Evolutionary conservation across 2,113 vertebrate genomes (phyloP).

Genomic region (Arvicanthis niloticus): DNA sequence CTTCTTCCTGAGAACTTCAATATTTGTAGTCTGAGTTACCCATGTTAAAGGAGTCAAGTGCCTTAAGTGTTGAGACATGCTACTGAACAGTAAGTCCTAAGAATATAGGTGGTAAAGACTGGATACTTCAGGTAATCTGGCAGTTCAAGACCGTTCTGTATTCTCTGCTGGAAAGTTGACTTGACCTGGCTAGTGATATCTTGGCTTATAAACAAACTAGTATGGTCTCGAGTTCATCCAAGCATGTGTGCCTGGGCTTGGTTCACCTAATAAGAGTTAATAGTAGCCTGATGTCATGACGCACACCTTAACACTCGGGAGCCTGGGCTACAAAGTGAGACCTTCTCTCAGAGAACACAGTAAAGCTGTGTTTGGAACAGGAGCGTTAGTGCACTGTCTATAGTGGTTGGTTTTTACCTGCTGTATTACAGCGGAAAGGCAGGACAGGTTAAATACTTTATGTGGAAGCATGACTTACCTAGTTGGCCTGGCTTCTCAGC

Average conservation of each 20-base stretch:
- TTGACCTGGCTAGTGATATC: background rate
- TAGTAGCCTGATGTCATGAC: background rate
- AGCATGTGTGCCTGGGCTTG: too few species aligned
- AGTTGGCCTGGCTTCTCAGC: background rate
- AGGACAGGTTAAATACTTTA: rapidly evolving
- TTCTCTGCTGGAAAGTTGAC: background rate
- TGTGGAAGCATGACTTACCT: background rate
- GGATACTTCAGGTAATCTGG: background rate
- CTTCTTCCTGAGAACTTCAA: background rate
- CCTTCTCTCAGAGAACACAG: background rate
- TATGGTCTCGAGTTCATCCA: background rate
- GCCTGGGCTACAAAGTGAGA: background rate
- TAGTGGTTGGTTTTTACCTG: background rate
- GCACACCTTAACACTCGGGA: too few species aligned
- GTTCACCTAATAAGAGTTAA: background rate
- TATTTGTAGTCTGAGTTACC: background rate
- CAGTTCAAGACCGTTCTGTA: background rate
- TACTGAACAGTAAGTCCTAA: rapidly evolving
- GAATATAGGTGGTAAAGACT: too few species aligned
- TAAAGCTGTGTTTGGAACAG: too few species aligned
- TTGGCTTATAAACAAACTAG: background rate
- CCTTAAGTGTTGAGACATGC: background rate
- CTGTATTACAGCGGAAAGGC: background rate
- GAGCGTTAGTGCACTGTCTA: too few species aligned
- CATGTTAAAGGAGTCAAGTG: background rate